phyloP scores from a whole-genome alignment of 2,888 invertebrate genomes.

The Alentia gelatinosa region DNA sequence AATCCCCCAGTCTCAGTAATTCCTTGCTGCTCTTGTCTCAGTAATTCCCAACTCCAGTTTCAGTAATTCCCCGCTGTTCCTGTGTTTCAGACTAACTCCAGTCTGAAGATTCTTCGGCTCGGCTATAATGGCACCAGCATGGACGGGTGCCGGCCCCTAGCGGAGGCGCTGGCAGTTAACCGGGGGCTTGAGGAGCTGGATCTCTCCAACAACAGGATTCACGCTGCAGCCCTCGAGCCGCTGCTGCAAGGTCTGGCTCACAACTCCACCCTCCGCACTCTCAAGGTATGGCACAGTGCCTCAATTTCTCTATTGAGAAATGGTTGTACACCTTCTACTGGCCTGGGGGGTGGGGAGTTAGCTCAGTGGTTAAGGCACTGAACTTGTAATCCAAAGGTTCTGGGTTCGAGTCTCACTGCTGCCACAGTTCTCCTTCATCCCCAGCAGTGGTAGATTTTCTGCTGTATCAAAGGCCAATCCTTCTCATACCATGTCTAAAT shows the following conservation, averaged over 20 bases:
- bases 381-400: too few relatives aligned
- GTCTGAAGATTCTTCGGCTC: conserved; percentile 66
- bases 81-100: conserved; percentile 67
- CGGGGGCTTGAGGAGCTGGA: conserved; percentile 68
- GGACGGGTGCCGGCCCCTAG: conserved; percentile 71
- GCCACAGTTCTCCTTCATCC: too few relatives aligned
- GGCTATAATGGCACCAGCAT: conserved; percentile 72
- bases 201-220: conserved; percentile 70
- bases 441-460: too few relatives aligned
- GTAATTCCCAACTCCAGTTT: too few relatives aligned
- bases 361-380: too few relatives aligned
- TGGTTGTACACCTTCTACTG: background rate
- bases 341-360: background rate
- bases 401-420: too few relatives aligned
- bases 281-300: conserved; percentile 64
- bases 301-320: background rate
- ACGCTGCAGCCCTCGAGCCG: conserved; percentile 68
- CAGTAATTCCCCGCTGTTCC: too few relatives aligned
- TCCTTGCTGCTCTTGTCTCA: too few relatives aligned
- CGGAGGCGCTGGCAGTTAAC: conserved; percentile 67
- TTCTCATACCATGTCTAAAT: too few relatives aligned
- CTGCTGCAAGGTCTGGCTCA: conserved; percentile 67
- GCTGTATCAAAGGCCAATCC: too few relatives aligned
- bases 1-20: too few relatives aligned
- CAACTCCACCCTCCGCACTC: conserved; percentile 65